A percentile compares a stretch with the other conserved stretches of the same genome.
These are phyloP conservation scores for Nineta flava DNA, from an alignment of 2,888 invertebrate species.

Conservation along the genomic window DNA sequence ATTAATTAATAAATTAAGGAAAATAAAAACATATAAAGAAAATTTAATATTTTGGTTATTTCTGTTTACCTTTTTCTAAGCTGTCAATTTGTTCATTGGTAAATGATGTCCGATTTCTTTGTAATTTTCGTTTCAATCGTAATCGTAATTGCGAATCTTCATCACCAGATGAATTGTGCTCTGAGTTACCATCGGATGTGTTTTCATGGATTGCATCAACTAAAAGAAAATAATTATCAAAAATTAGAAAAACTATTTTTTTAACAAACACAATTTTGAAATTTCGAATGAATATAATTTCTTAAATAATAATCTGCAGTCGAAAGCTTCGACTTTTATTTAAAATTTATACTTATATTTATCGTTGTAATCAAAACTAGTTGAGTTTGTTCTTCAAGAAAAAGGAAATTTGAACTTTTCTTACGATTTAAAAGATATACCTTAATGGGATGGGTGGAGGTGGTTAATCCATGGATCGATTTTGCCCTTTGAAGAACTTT, in stretches of 20 bases:
- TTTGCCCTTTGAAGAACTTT: no score
- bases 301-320: no score
- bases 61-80: slow-evolving; percentile 79
- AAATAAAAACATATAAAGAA: slow-evolving; percentile 3
- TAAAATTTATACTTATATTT: no score
- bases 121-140: slow-evolving; percentile 87
- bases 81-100: slow-evolving; percentile 98
- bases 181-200: slow-evolving; percentile 78
- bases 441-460: no score
- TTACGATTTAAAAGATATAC: no score
- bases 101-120: slow-evolving; percentile 94
- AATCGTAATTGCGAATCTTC: slow-evolving; percentile 86
- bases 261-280: neutral
- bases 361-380: no score
- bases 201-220: slow-evolving; percentile 50
- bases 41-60: no score
- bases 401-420: no score
- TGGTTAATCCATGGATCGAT: no score
- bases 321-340: no score
- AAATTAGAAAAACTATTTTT: neutral
- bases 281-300: neutral
- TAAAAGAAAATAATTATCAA: slow-evolving; percentile 7
- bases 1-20: neutral
- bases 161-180: slow-evolving; percentile 78
- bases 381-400: no score